Evolutionary conservation across 1,140 invertebrate genomes (phyloP).

Genomic region (Ceratina calcarata): DNA sequence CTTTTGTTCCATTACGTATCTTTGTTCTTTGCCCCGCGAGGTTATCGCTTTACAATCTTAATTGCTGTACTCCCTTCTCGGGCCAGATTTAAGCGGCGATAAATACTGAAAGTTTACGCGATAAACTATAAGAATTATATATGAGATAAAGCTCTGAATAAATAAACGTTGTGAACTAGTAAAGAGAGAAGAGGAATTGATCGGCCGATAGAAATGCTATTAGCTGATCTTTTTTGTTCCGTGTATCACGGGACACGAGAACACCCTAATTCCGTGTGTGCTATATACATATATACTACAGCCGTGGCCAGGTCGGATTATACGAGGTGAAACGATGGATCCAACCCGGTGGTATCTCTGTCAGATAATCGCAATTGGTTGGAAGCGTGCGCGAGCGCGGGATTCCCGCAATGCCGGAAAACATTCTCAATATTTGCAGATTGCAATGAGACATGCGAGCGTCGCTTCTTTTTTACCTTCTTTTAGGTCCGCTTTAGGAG

Average conservation of each 20-base stretch:
- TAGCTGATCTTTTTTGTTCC: slow-evolving; percentile 56
- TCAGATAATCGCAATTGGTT: slow-evolving; percentile 78
- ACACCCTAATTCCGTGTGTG: slow-evolving; percentile 52
- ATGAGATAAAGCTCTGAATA: neutral
- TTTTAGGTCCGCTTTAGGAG: slow-evolving; percentile 63
- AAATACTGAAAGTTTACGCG: neutral
- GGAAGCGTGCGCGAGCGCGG: slow-evolving; percentile 39
- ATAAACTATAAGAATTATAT: neutral
- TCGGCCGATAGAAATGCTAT: slow-evolving; percentile 54
- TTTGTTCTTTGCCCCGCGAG: slow-evolving; percentile 53
- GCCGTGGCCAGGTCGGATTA: slow-evolving; percentile 46
- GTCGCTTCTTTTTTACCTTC: slow-evolving; percentile 62
- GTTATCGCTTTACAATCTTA: slow-evolving; percentile 52
- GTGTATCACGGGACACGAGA: slow-evolving; percentile 64
- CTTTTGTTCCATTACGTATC: slow-evolving; percentile 75
- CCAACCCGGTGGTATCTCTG: slow-evolving; percentile 65
- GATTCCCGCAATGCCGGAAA: slow-evolving; percentile 60
- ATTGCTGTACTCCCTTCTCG: slow-evolving; percentile 40
- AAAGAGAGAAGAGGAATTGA: slow-evolving; percentile 3
- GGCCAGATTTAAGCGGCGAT: neutral
- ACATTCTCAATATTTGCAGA: slow-evolving; percentile 78
- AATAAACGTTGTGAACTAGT: neutral
- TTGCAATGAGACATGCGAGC: slow-evolving; percentile 79
- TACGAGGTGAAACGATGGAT: slow-evolving; percentile 61
- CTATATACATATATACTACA: slow-evolving; percentile 30